A percentile compares a stretch with the other conserved stretches of the same genome.
Conservation (phyloP, 2,888 invertebrate genomes). For the Andrena haemorrhoa region DNA sequence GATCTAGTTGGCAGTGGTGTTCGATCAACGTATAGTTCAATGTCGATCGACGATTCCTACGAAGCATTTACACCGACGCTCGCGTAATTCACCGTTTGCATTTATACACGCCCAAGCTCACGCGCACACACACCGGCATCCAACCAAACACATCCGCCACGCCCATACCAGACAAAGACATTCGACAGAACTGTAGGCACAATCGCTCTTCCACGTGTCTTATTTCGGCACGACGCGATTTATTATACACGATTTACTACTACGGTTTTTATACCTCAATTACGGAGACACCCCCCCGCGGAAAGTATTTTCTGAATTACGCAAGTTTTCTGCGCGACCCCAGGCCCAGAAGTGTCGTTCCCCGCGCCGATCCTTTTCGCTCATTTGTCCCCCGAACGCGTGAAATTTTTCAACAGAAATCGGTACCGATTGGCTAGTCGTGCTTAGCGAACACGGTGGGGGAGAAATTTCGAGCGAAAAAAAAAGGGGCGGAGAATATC, state of each 20-base stretch:
- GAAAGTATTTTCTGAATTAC: conserved; percentile 54
- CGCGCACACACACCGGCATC: conserved; percentile 28
- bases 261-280: conserved; percentile 72
- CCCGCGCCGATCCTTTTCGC: background rate
- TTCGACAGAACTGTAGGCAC: conserved; percentile 38
- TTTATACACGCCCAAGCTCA: conserved; percentile 52
- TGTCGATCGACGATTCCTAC: conserved; percentile 47
- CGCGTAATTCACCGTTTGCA: conserved; percentile 61
- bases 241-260: conserved; percentile 62
- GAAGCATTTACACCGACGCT: conserved; percentile 61
- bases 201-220: conserved; percentile 72
- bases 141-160: conserved; percentile 12
- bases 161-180: conserved; percentile 37
- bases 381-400: background rate
- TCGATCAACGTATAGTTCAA: conserved; percentile 39
- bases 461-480: background rate
- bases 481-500: background rate
- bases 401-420: conserved; percentile 9
- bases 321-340: conserved; percentile 37
- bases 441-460: too few species aligned
- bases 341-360: conserved; percentile 55
- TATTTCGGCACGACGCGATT: conserved; percentile 61
- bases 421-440: too few species aligned
- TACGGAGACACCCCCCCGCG: conserved; percentile 38
- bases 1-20: conserved; percentile 14